Conservation (phyloP, 2,888 invertebrate species). For the Mythimna albipuncta region DNA sequence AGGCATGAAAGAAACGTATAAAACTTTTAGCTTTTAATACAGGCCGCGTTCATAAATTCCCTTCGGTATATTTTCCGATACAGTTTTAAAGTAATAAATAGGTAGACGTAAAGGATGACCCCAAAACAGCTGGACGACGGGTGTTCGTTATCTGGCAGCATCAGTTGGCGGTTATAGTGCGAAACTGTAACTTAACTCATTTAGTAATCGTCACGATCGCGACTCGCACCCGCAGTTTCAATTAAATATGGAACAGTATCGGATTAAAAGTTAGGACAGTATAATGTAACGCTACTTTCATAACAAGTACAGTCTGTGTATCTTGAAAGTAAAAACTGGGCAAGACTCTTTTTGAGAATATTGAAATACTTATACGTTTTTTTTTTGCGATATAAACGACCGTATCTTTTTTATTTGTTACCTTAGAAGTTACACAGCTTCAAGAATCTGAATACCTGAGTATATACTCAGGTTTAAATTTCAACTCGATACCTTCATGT, state of each 20-base stretch:
- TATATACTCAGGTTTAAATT: too few species aligned
- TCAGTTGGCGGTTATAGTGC: conserved; percentile 55
- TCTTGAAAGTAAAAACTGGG: not conserved
- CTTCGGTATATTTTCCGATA: conserved; percentile 42
- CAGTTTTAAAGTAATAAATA: conserved; percentile 58
- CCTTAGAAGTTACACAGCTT: too few species aligned
- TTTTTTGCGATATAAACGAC: too few species aligned
- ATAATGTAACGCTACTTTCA: not conserved
- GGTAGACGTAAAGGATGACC: conserved; percentile 49
- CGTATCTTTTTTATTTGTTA: too few species aligned
- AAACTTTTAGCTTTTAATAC: conserved; percentile 28
- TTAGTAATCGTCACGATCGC: conserved; percentile 49
- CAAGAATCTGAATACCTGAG: too few species aligned
- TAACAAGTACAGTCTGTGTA: not conserved
- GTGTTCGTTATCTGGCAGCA: conserved; percentile 53
- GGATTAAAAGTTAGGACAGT: conserved; percentile 36
- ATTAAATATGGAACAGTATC: conserved; percentile 32
- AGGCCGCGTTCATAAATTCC: conserved; percentile 41
- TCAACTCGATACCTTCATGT: too few species aligned
- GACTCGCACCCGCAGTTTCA: conserved; percentile 40
- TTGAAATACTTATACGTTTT: too few species aligned
- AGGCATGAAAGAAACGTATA: not conserved
- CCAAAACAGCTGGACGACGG: conserved; percentile 51
- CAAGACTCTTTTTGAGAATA: too few species aligned
- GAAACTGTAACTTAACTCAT: conserved; percentile 57